Evolutionary conservation across 2,113 vertebrate species (phyloP).

Genomic region (Oreotragus oreotragus): DNA sequence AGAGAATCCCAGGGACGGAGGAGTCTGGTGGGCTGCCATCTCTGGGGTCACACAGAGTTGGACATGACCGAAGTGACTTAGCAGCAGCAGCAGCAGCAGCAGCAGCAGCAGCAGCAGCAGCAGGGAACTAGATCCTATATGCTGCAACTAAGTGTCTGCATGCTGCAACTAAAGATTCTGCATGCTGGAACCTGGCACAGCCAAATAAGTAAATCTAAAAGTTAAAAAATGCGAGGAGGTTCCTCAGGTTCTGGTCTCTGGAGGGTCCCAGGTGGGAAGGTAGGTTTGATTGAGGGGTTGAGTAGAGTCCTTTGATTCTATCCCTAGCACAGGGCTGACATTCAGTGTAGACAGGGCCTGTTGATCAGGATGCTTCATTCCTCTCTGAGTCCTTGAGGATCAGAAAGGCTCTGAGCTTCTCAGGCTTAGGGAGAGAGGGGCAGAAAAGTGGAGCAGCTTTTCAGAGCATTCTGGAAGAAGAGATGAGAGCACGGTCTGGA

Average conservation of each 20-base stretch:
- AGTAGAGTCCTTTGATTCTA: not conserved
- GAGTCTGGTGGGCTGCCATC: too few species aligned
- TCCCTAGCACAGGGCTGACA: not conserved
- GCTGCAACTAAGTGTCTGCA: not conserved
- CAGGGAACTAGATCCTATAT: not conserved
- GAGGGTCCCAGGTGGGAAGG: not conserved
- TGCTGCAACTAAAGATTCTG: not conserved
- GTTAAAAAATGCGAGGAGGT: not conserved
- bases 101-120: too few species aligned
- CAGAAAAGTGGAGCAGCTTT: not conserved
- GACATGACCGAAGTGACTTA: too few species aligned
- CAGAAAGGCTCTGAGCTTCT: not conserved
- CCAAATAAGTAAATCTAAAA: not conserved
- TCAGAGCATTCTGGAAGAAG: not conserved
- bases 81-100: too few species aligned
- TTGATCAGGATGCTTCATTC: not conserved
- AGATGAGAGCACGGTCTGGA: rapidly evolving
- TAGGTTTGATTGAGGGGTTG: not conserved
- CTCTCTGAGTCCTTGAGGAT: not conserved
- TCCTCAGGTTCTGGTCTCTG: not conserved
- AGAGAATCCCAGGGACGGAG: too few species aligned
- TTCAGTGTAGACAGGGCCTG: not conserved
- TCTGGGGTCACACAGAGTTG: too few species aligned
- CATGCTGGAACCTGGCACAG: not conserved
- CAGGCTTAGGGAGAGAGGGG: not conserved